phyloP scores from a whole-genome alignment of 2,113 vertebrate species.

The Melanocharis versteri region DNA sequence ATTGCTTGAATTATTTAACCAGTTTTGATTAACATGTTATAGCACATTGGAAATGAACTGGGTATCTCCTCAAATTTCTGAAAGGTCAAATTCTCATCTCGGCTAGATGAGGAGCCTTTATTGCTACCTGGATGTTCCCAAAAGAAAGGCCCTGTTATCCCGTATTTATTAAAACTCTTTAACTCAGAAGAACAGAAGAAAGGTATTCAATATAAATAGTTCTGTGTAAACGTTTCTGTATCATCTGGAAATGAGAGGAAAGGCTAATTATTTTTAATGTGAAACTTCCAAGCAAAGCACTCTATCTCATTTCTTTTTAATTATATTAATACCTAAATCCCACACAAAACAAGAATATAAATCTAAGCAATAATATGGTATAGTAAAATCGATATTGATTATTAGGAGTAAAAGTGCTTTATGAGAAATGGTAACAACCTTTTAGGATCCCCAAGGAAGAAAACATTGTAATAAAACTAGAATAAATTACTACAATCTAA shows the following conservation, averaged over 20 bases:
- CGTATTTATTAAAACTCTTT: neutral
- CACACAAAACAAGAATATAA: slow-evolving; percentile 59
- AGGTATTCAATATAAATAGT: neutral
- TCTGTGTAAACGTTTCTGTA: neutral
- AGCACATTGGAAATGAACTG: neutral
- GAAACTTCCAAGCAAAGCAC: neutral
- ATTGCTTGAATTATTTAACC: neutral
- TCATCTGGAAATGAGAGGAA: neutral
- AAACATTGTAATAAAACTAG: slow-evolving; percentile 12
- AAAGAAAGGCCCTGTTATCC: neutral
- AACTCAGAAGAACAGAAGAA: neutral
- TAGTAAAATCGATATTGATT: slow-evolving; percentile 63
- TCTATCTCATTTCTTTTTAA: slow-evolving; percentile 42
- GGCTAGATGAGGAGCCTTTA: neutral
- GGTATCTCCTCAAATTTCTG: neutral
- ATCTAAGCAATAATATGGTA: slow-evolving; percentile 42
- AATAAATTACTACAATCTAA: slow-evolving; percentile 61
- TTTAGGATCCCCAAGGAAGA: neutral
- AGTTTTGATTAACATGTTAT: neutral
- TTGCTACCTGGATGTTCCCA: neutral
- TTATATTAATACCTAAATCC: slow-evolving; percentile 13
- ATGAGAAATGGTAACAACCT: slow-evolving; percentile 43
- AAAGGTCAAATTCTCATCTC: neutral
- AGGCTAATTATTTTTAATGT: slow-evolving; percentile 3
- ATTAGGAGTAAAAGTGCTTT: slow-evolving; percentile 57